Base-by-base conservation (phyloP, 2,113 vertebrate genomes). In the Campylomormyrus numenius region DNA sequence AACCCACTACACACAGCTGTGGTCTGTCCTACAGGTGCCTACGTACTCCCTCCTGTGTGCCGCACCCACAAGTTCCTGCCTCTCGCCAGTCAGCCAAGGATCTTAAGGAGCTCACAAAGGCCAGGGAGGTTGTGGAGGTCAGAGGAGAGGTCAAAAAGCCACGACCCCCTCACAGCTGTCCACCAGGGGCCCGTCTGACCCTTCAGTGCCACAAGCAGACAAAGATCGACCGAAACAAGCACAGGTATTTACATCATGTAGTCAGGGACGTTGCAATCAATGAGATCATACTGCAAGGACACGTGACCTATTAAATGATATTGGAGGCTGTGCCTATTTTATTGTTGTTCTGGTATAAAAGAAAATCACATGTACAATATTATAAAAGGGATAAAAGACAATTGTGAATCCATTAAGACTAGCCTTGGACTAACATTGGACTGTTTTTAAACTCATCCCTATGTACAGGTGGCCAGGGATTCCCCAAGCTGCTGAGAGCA, bases 11-110 rank as follows among this genome's bases (percentile, higher is more conserved):
- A 62, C 62, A 66, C n/a, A 3, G 45, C 53, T 27, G 80, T 35
- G 53, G 42, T 85, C 83, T 80, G 56, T 88, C 83, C 85, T 21
- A 6, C 90, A 93, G 93, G 77, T 92, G 90, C 88, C 85, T 92
- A 45, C 89, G 92, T 50, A 91, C 90, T 6, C 85, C 90, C 39
- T 86, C 24, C 39, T 89, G 85, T 27, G 88, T 89, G 27, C 48
- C 58, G 27, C 42, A 27, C 17, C 53, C 87, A 39, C 87, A 91
- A 42, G 46, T 39, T 13, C 89, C 84, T 50, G 24, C 86, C 13
- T 1, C 56, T 17, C 52, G 56, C 46, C 89, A 49, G 19, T 50
- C 88, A 5, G 39, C 58, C 45, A 52, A 53, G 10, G 5, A 80
- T 7, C 15, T 42, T 5, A 77, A 77, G 74, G 74, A 80, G 15